Percentiles rank a stretch among this genome's conserved stretches.
Conservation (phyloP, 2,797 vertebrate genomes). For the Perodicticus potto region DNA sequence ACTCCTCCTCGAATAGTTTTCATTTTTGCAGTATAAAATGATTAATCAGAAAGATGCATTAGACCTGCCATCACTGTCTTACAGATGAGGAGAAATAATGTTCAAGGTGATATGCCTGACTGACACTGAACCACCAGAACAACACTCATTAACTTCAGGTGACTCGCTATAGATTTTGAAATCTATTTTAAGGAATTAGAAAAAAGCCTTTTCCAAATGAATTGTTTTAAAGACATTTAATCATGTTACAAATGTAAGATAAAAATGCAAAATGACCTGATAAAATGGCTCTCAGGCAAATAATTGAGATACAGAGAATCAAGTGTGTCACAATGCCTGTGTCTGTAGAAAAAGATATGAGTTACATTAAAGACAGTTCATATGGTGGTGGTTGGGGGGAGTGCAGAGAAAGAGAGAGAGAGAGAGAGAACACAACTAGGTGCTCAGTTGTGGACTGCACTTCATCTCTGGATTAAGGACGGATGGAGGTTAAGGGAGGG, state of each 20-base stretch:
- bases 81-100: conserved; percentile 39
- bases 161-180: conserved; percentile 3
- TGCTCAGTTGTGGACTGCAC: background rate
- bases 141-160: conserved; percentile 46
- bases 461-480: conserved; percentile 4
- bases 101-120: conserved; percentile 42
- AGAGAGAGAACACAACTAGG: background rate
- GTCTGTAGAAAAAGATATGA: conserved; percentile 19
- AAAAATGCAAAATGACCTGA: conserved; percentile 53
- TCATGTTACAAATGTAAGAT: background rate
- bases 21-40: conserved; percentile 33
- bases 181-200: conserved; percentile 46
- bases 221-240: conserved; percentile 40
- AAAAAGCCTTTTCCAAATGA: background rate
- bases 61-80: background rate
- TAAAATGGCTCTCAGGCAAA: conserved; percentile 35
- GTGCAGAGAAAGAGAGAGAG: background rate
- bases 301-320: background rate
- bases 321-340: background rate
- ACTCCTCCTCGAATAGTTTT: conserved; percentile 42
- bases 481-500: background rate
- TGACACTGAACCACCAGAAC: background rate
- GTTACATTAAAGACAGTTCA: background rate
- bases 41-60: conserved; percentile 55
- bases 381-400: background rate